Conservation (phyloP, 2,113 vertebrate genomes). For the Clupea harengus region DNA sequence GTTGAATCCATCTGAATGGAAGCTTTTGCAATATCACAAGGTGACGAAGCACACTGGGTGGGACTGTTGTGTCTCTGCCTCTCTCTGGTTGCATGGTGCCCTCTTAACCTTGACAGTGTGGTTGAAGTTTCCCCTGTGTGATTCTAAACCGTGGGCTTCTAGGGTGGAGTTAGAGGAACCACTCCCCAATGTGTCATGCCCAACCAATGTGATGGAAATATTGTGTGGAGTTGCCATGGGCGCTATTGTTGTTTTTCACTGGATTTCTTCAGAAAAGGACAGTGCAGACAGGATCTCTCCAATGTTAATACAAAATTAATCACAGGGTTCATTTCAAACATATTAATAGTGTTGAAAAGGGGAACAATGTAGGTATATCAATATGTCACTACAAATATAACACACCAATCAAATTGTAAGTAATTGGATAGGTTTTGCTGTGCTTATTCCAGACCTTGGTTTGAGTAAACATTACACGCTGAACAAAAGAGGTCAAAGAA, state of each 20-base stretch:
- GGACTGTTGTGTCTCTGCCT: background rate
- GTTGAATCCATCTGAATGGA: background rate
- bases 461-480: background rate
- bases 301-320: background rate
- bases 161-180: background rate
- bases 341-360: background rate
- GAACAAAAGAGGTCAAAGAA: background rate
- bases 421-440: background rate
- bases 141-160: no score
- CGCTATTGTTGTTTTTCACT: background rate
- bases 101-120: background rate
- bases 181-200: background rate
- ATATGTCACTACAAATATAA: background rate
- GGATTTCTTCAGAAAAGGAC: background rate
- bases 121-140: background rate
- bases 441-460: background rate
- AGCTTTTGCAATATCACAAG: background rate
- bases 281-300: background rate
- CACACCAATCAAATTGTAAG: background rate
- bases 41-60: background rate
- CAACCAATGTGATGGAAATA: slow-evolving; percentile 7
- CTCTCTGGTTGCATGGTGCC: background rate
- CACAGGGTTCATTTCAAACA: background rate
- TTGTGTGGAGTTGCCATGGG: background rate
- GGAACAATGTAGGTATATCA: background rate